A percentile compares a stretch with the other conserved stretches of the same genome.
Evolutionary conservation across 2,888 invertebrate genomes (phyloP).

Genomic region (Athetis lepigone): DNA sequence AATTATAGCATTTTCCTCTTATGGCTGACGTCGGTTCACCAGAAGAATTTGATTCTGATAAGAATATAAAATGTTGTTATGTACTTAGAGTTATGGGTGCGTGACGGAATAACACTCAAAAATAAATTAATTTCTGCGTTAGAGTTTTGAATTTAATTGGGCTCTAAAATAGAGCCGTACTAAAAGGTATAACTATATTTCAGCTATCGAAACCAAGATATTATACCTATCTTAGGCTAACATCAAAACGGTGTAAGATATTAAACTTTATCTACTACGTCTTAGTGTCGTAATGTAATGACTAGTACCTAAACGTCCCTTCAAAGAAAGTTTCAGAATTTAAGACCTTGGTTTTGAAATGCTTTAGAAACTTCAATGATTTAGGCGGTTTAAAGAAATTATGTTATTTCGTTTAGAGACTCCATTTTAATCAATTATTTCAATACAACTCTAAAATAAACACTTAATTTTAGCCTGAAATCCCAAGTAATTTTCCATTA

Average conservation of each 20-base stretch:
- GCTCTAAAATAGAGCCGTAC: no score
- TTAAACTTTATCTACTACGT: not conserved
- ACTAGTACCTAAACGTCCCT: not conserved
- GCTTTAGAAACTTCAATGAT: not conserved
- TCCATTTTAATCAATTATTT: no score
- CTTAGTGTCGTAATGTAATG: not conserved
- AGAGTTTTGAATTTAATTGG: no score
- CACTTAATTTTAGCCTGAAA: no score
- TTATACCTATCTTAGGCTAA: not conserved
- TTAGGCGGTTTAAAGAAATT: no score
- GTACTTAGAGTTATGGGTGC: not conserved
- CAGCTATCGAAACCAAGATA: not conserved
- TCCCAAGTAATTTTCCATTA: no score
- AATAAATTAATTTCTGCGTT: no score
- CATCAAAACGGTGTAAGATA: not conserved
- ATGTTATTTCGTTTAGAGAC: no score
- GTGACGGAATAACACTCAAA: no score
- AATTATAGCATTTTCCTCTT: slow-evolving; percentile 27
- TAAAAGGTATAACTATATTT: no score
- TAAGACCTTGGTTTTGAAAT: not conserved
- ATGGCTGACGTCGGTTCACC: slow-evolving; percentile 5
- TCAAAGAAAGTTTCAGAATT: not conserved
- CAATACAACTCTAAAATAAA: no score
- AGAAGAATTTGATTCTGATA: slow-evolving; percentile 1
- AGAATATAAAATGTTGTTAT: slow-evolving; percentile 2